Evolutionary conservation across 1,140 invertebrate genomes (phyloP), one percentile per base, ranked within the genome.

Genomic region (Pseudobourletiella spinata): DNA sequence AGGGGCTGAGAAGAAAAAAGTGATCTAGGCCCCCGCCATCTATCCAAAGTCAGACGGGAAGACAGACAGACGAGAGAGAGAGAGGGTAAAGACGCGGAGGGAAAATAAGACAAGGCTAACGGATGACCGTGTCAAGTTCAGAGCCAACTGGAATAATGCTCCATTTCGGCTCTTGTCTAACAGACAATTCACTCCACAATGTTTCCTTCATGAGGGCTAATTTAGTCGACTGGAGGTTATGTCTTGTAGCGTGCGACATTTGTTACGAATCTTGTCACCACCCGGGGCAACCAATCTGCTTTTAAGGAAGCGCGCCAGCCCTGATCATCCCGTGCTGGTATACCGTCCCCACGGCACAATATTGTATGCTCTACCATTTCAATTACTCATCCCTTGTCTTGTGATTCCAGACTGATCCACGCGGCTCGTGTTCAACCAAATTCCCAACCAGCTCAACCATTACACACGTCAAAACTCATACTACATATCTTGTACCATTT

Each of bases 211-310:
- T n/a, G n/a, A 39, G 35, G 11, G 22, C 44, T 48, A 48, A 48
- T 48, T 48, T 48, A 48, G 18, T 18, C 11, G 44, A 15, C 44
- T 8, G 22, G 11, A 18, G 32, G 32, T 11, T 39, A 39, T 39
- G 8, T 39, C 22, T 15, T 28, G 50, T 65, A 56, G 64, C 59
- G 59, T 56, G 64, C 56, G 64, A 62, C 64, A 66, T 65, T 61
- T 61, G 58, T 59, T 66, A 51, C 26, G 50, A 59, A 30, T 44
- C 28, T 48, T 63, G 65, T 66, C 65, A 63, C 60, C 65, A 63
- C 65, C 65, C 63, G 65, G 60, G 60, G 65, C 54, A 46, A 30
- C 26, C 35, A 18, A 46, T 8, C 22, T 18, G 15, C 44, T 46
- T 46, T 46, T 20, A 25, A 32, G 39, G 29, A 25, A 46, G n/a